These are phyloP conservation scores for Orchesellides sinensis DNA, from an alignment of 2,888 invertebrate genomes.

Conservation along the genomic window DNA sequence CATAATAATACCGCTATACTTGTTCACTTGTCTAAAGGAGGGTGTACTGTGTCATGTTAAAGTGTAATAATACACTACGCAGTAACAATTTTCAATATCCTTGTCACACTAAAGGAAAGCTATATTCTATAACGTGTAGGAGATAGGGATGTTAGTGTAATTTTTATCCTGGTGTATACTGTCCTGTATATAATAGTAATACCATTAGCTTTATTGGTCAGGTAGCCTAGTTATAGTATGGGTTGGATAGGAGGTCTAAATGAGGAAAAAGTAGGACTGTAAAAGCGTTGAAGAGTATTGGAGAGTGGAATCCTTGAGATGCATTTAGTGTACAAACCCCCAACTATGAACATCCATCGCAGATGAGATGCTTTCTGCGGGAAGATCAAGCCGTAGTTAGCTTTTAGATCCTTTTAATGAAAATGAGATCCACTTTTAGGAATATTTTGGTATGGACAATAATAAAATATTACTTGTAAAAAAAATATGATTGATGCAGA, in stretches of 20 bases:
- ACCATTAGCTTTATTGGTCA: too few species aligned
- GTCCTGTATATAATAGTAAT: neutral
- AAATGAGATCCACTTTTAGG: slow-evolving; percentile 30
- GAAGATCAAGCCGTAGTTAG: slow-evolving; percentile 64
- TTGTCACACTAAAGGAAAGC: neutral
- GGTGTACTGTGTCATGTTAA: neutral
- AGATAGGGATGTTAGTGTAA: neutral
- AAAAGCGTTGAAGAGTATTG: neutral
- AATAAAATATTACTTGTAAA: too few species aligned
- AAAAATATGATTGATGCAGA: too few species aligned
- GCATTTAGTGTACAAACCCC: neutral
- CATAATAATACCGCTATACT: neutral
- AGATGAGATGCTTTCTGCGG: slow-evolving; percentile 66
- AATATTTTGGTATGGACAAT: slow-evolving; percentile 40
- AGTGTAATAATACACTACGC: neutral
- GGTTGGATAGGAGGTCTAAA: neutral
- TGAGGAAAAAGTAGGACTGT: neutral
- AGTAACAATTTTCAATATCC: neutral
- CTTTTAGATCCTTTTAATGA: slow-evolving; percentile 50
- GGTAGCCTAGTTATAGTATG: neutral
- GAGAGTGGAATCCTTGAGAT: neutral
- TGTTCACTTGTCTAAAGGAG: too few species aligned
- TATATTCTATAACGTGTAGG: too few species aligned
- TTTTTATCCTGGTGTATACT: neutral
- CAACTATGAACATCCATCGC: slow-evolving; percentile 52